Conservation (phyloP, 2,797 vertebrate species). For the Lycodopsis pacificus region DNA sequence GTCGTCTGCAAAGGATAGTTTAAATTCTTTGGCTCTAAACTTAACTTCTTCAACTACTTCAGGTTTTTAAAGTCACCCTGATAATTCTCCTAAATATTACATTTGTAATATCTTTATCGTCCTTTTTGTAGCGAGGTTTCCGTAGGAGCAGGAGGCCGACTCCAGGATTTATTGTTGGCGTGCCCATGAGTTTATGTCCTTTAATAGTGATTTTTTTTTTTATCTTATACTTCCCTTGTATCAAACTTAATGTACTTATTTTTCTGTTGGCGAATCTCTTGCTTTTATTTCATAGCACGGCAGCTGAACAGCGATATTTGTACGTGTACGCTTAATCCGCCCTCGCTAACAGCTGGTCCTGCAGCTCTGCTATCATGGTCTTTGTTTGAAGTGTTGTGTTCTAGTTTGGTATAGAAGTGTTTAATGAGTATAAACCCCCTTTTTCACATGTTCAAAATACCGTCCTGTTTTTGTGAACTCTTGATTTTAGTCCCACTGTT, state of each 20-base stretch:
- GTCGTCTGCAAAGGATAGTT: slow-evolving; percentile 6
- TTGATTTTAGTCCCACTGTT: background rate
- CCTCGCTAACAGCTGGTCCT: slow-evolving; percentile 35
- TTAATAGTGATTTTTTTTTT: background rate
- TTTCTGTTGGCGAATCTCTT: slow-evolving; percentile 53
- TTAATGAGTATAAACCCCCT: slow-evolving; percentile 1
- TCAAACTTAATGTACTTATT: background rate
- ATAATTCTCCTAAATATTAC: slow-evolving; percentile 1
- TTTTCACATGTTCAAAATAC: slow-evolving; percentile 8
- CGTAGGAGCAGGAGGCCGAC: background rate
- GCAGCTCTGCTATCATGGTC: slow-evolving; percentile 33
- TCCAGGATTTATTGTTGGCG: too few relatives aligned
- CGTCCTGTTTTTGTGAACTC: background rate
- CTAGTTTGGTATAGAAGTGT: background rate
- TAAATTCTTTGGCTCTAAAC: slow-evolving; percentile 13
- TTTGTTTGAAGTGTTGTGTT: slow-evolving; percentile 37
- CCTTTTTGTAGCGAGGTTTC: background rate
- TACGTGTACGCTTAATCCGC: slow-evolving; percentile 25
- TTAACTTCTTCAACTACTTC: background rate
- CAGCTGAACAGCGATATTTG: slow-evolving; percentile 65
- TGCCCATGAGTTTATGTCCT: too few relatives aligned
- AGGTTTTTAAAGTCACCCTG: background rate
- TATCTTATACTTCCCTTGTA: background rate
- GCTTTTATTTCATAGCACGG: slow-evolving; percentile 56
- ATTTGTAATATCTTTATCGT: background rate